Conservation (phyloP, 2,113 vertebrate genomes). For the Menidia beryllina region DNA sequence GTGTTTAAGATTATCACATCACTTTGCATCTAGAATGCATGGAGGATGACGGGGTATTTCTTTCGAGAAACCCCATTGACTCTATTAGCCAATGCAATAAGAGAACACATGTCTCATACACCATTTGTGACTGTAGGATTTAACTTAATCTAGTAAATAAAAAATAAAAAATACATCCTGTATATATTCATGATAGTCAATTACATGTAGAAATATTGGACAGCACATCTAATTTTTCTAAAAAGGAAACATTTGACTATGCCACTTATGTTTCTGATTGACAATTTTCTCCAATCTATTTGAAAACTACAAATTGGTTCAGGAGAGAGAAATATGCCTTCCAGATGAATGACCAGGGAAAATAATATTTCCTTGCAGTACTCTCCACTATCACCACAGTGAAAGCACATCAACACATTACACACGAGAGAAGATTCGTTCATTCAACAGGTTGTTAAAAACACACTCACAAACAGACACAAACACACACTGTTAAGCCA, state of each 20-base stretch:
- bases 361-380: not conserved
- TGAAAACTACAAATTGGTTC: not conserved
- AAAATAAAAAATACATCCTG: too few relatives aligned
- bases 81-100: not conserved
- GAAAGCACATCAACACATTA: conserved; percentile 2
- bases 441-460: conserved; percentile 15
- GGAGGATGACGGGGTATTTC: too few relatives aligned
- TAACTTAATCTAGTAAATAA: too few relatives aligned
- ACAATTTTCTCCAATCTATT: not conserved
- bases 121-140: too few relatives aligned
- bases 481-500: not conserved
- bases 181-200: too few relatives aligned
- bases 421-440: conserved; percentile 13
- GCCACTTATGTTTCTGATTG: too few relatives aligned
- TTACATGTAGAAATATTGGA: too few relatives aligned
- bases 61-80: not conserved
- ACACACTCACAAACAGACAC: conserved; percentile 10
- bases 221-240: too few relatives aligned
- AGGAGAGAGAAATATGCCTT: not conserved
- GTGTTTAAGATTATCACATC: not conserved
- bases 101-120: too few relatives aligned
- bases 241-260: too few relatives aligned
- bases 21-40: not conserved
- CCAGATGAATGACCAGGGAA: not conserved
- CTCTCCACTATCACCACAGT: not conserved